Evolutionary conservation across 2,113 vertebrate species (phyloP).

Genomic region (Microcebus murinus): DNA sequence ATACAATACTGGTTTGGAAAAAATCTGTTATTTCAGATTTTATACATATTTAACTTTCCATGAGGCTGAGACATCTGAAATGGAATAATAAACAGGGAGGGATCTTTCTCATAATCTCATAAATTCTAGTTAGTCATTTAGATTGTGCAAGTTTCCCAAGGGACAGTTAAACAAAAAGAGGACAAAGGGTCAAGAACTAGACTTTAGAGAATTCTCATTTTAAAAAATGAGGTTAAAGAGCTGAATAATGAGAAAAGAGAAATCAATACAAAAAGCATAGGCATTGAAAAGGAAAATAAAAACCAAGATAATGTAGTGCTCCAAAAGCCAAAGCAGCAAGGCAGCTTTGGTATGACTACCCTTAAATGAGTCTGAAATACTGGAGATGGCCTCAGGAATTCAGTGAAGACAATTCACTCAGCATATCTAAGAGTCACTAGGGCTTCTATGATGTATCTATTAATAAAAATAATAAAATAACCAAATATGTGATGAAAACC

Average conservation of each 20-base stretch:
- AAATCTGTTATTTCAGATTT: background rate
- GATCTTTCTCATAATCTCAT: background rate
- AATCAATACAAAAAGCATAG: background rate
- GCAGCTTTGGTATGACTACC: background rate
- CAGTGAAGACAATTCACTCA: background rate
- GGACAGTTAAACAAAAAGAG: constrained; percentile 1
- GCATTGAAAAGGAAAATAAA: background rate
- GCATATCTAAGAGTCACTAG: too few relatives aligned
- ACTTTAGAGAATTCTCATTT: background rate
- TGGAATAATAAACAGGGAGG: background rate
- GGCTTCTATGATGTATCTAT: background rate
- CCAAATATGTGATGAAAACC: too few relatives aligned
- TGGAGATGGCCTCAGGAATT: background rate
- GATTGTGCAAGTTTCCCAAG: constrained; percentile 47
- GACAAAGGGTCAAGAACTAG: constrained; percentile 32
- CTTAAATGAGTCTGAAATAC: background rate
- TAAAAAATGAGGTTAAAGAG: constrained; percentile 28
- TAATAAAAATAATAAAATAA: too few relatives aligned
- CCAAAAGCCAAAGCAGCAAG: background rate
- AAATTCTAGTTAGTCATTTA: constrained; percentile 27
- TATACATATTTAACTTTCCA: constrained; percentile 3
- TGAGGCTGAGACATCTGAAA: background rate
- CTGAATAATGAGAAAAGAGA: background rate
- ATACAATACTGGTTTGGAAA: background rate
- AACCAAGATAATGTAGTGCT: background rate